phyloP scores from a whole-genome alignment of 30 jellyfish, hydroid and myxozoan genomes.

The Aurelia sp. region DNA sequence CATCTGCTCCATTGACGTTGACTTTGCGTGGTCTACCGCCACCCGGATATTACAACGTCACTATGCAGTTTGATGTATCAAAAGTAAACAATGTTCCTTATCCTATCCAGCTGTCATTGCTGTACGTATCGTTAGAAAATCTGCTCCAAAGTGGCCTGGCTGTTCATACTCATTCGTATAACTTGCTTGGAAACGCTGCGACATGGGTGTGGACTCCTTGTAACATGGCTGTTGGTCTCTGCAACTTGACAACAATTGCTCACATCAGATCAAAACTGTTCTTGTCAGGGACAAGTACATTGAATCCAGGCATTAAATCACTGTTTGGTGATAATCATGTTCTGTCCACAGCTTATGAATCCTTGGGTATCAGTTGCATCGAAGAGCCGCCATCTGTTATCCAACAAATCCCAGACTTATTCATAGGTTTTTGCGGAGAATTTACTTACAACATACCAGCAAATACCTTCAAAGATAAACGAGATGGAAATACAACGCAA shows the following conservation, averaged over 20 bases:
- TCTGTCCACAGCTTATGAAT: conserved; percentile 41
- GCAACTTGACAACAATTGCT: conserved; percentile 57
- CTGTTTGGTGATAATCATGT: conserved; percentile 23
- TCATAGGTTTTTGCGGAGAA: conserved; percentile 75
- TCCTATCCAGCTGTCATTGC: conserved; percentile 46
- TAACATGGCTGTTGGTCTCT: conserved; percentile 19
- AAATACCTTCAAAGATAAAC: conserved; percentile 75
- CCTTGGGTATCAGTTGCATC: conserved; percentile 55
- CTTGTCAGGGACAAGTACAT: conserved; percentile 23
- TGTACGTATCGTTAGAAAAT: conserved; percentile 18
- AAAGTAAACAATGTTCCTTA: conserved; percentile 29
- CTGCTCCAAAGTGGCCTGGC: conserved; percentile 42
- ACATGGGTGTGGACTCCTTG: conserved; percentile 83
- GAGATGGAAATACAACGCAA: conserved; percentile 85
- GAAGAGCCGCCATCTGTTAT: conserved; percentile 65
- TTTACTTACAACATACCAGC: conserved; percentile 75
- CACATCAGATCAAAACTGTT: conserved; percentile 42
- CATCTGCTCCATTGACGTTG: conserved; percentile 14
- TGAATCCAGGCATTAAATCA: conserved; percentile 18
- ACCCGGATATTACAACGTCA: conserved; percentile 53
- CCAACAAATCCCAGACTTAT: conserved; percentile 37
- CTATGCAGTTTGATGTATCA: conserved; percentile 42
- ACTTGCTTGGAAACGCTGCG: conserved; percentile 23
- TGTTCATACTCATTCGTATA: conserved; percentile 66
- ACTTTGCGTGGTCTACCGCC: conserved; percentile 40